Evolutionary conservation across 2,113 vertebrate genomes (phyloP).

Genomic region (Seriola quinqueradiata): DNA sequence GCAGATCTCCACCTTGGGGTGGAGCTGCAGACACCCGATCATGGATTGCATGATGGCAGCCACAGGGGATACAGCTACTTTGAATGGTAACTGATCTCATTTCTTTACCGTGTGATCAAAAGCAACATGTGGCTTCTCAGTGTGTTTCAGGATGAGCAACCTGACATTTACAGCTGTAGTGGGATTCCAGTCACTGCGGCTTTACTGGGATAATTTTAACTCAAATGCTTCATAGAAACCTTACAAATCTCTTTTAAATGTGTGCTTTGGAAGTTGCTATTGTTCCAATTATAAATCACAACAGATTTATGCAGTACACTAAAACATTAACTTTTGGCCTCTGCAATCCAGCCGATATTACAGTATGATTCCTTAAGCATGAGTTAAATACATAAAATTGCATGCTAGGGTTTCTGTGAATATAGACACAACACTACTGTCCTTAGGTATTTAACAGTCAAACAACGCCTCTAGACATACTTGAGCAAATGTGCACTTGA

Average conservation of each 20-base stretch:
- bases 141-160: not conserved
- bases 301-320: not conserved
- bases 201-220: slow-evolving; percentile 1
- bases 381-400: not conserved
- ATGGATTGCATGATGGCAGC: slow-evolving; percentile 65
- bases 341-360: not conserved
- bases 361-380: not conserved
- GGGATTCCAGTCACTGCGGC: not conserved
- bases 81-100: slow-evolving; percentile 78
- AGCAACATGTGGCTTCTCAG: not conserved
- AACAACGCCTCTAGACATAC: slow-evolving; percentile 5
- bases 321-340: not conserved
- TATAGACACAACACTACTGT: not conserved
- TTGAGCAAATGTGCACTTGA: not conserved
- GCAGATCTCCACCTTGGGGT: slow-evolving; percentile 82
- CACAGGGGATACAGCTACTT: slow-evolving; percentile 80
- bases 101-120: not conserved
- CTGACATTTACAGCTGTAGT: not conserved
- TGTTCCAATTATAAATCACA: not conserved
- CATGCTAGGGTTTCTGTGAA: not conserved
- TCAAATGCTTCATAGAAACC: not conserved
- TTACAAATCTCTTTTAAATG: not conserved
- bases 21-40: slow-evolving; percentile 81
- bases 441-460: not conserved
- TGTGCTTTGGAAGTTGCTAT: not conserved